phyloP scores from a whole-genome alignment of 2,888 invertebrate genomes.

The Hyles lineata region DNA sequence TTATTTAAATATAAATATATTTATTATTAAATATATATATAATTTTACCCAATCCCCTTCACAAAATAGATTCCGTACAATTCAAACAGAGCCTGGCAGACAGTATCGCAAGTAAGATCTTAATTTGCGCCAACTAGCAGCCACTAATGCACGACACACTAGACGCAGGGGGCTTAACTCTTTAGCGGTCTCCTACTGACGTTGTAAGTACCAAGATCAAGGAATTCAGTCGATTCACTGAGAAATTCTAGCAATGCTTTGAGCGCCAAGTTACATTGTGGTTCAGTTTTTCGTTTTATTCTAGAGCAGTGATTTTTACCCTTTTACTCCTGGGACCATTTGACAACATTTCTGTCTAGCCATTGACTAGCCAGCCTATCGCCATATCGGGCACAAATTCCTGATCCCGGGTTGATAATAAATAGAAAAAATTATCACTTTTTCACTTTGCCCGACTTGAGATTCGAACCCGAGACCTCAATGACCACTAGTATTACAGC shows the following conservation, averaged over 20 bases:
- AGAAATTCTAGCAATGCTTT: background rate
- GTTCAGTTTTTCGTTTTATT: background rate
- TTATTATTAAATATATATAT: background rate
- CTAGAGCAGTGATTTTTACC: too few species aligned
- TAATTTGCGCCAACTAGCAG: conserved; percentile 3
- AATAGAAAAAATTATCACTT: too few species aligned
- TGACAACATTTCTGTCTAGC: too few species aligned
- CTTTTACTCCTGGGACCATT: too few species aligned
- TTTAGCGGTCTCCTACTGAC: background rate
- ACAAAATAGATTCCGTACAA: background rate
- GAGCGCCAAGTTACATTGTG: background rate
- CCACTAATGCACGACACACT: background rate
- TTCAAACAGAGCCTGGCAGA: background rate
- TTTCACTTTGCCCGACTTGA: too few species aligned
- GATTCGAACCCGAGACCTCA: too few species aligned
- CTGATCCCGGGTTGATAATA: too few species aligned
- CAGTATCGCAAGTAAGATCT: background rate
- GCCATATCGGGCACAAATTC: too few species aligned
- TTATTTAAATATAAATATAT: too few species aligned
- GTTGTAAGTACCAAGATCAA: background rate
- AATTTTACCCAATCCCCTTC: background rate
- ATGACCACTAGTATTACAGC: too few species aligned
- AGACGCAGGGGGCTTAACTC: background rate
- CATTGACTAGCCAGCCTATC: too few species aligned
- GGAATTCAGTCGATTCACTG: conserved; percentile 1